phyloP scores from a whole-genome alignment of 2,888 invertebrate genomes.

The Cheilosia soror region DNA sequence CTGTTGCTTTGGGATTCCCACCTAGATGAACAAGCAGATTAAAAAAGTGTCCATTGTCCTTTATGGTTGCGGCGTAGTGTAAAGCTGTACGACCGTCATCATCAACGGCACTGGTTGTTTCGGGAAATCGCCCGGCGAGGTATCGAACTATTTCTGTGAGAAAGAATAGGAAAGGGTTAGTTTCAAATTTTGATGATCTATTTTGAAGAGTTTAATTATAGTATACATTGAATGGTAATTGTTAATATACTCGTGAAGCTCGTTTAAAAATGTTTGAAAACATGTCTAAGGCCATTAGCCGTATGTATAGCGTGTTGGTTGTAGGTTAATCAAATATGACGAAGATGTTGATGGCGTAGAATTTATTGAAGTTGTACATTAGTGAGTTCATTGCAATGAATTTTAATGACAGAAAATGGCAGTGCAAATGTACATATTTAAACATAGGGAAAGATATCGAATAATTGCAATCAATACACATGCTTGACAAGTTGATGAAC shows the following conservation, averaged over 20 bases:
- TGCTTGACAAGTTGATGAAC: too few relatives aligned
- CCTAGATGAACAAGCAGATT: slow-evolving; percentile 93
- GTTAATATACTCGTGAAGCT: not conserved
- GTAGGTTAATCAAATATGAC: too few relatives aligned
- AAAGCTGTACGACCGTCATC: slow-evolving; percentile 93
- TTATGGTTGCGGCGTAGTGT: slow-evolving; percentile 93
- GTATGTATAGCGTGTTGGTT: too few relatives aligned
- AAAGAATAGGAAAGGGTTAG: not conserved
- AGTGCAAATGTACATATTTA: too few relatives aligned
- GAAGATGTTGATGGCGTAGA: too few relatives aligned
- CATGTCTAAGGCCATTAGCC: too few relatives aligned
- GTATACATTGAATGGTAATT: not conserved
- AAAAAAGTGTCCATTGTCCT: slow-evolving; percentile 94
- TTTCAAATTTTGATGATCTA: slow-evolving; percentile 1
- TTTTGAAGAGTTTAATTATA: slow-evolving; percentile 22
- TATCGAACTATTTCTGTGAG: slow-evolving; percentile 84
- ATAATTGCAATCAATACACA: too few relatives aligned
- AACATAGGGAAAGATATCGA: too few relatives aligned
- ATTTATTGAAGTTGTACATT: not conserved
- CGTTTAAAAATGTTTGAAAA: not conserved
- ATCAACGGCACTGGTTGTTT: slow-evolving; percentile 92
- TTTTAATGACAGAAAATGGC: too few relatives aligned
- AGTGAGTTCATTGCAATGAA: too few relatives aligned
- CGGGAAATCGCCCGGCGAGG: slow-evolving; percentile 92
- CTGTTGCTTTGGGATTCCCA: slow-evolving; percentile 91